Conservation (phyloP, 2,888 invertebrate genomes). For the Chrysolina haemoptera region DNA sequence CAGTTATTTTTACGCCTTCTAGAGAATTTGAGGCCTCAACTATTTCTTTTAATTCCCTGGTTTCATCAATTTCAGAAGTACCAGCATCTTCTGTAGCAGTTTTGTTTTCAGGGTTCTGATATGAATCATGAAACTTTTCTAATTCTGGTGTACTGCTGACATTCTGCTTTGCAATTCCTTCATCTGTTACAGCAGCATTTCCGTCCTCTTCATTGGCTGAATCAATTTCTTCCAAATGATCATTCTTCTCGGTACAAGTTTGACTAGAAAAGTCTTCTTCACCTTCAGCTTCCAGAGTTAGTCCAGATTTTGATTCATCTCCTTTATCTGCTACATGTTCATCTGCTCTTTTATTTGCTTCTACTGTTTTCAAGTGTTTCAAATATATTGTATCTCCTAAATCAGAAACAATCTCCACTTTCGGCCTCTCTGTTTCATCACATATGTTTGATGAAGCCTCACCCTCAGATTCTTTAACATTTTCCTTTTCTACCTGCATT, state of each 20-base stretch:
- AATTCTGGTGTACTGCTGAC: background rate
- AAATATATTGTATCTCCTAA: background rate
- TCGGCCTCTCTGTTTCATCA: background rate
- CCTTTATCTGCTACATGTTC: constrained; percentile 15
- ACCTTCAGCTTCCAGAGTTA: background rate
- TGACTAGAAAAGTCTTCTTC: constrained; percentile 7
- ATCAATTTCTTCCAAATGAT: background rate
- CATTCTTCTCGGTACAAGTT: background rate
- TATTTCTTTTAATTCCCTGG: background rate
- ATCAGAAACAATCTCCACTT: background rate
- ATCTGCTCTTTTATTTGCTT: constrained; percentile 3
- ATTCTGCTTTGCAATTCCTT: background rate
- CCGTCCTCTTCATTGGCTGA: background rate
- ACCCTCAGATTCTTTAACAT: background rate
- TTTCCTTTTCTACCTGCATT: background rate
- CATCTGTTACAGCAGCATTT: background rate
- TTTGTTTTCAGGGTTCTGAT: background rate
- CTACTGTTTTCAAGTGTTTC: constrained; percentile 14
- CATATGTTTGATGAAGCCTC: background rate
- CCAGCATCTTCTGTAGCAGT: background rate
- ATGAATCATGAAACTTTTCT: background rate
- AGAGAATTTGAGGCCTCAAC: background rate
- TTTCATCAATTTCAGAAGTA: background rate
- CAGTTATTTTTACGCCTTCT: background rate
- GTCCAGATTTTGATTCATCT: constrained; percentile 23